A percentile compares a stretch with the other conserved stretches of the same genome.
These are phyloP conservation scores for Salpingus planirostris DNA, from an alignment of 2,888 invertebrate species.

Conservation along the genomic window DNA sequence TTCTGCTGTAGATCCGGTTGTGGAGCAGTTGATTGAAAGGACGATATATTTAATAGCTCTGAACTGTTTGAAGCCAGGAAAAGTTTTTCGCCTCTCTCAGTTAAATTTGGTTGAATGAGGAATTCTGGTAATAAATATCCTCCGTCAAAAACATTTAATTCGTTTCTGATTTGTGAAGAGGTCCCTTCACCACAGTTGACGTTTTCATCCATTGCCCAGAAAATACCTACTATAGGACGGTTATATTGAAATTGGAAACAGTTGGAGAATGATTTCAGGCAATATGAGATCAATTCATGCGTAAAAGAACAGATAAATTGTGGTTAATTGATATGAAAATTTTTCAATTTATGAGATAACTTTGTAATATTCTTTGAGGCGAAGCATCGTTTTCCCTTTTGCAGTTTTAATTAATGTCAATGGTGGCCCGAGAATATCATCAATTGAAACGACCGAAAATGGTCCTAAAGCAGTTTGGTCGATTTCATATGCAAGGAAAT, in stretches of 20 bases:
- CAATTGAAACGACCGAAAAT: slow-evolving; percentile 7
- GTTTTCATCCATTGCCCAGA: too few species aligned
- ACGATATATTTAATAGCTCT: too few species aligned
- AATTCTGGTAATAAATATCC: too few species aligned
- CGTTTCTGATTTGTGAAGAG: too few species aligned
- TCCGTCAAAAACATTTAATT: too few species aligned
- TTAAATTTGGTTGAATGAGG: background rate
- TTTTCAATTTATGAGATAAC: background rate
- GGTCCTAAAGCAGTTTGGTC: background rate
- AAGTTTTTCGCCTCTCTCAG: background rate
- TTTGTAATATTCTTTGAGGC: slow-evolving; percentile 1
- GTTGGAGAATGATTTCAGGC: too few species aligned
- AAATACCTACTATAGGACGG: too few species aligned
- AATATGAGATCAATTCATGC: background rate
- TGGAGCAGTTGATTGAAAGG: too few species aligned
- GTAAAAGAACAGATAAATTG: background rate
- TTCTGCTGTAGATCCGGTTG: too few species aligned
- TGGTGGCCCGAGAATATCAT: slow-evolving; percentile 11
- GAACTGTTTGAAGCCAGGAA: too few species aligned
- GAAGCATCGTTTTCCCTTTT: slow-evolving; percentile 10
- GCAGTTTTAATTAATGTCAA: slow-evolving; percentile 12
- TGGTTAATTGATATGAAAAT: background rate
- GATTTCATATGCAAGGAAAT: background rate
- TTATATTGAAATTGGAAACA: too few species aligned
- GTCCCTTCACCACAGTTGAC: background rate